These are phyloP conservation scores for Hyposoter dolosus DNA, from an alignment of 2,888 invertebrate species.

Conservation along the genomic window DNA sequence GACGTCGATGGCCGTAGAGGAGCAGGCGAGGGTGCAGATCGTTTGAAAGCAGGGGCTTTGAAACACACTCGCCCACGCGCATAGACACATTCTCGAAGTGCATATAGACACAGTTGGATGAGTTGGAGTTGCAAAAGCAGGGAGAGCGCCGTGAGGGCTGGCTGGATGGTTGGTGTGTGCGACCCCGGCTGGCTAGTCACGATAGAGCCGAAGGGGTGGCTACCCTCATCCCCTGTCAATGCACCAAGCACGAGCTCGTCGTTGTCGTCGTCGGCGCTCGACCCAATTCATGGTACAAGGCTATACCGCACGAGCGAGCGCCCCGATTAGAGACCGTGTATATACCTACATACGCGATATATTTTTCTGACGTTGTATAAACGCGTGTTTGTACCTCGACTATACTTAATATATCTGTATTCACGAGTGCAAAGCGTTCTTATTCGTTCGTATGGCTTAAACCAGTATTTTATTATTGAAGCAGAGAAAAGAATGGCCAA, in stretches of 20 bases:
- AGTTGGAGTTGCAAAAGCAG: constrained; percentile 22
- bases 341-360: background rate
- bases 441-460: constrained; percentile 7
- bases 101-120: constrained; percentile 43
- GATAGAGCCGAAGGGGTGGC: constrained; percentile 61
- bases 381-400: background rate
- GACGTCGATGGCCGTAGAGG: constrained; percentile 58
- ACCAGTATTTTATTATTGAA: constrained; percentile 4
- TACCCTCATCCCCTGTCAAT: constrained; percentile 74
- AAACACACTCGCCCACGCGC: constrained; percentile 18
- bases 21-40: constrained; percentile 45
- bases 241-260: constrained; percentile 70
- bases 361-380: background rate
- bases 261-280: constrained; percentile 66
- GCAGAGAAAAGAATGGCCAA: background rate
- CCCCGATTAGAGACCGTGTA: constrained; percentile 5
- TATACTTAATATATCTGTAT: background rate
- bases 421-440: background rate
- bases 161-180: constrained; percentile 37
- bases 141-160: constrained; percentile 27
- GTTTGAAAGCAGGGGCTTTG: constrained; percentile 45
- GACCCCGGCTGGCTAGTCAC: constrained; percentile 61
- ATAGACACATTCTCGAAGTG: background rate
- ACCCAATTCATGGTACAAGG: constrained; percentile 82
- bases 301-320: constrained; percentile 70